These are phyloP conservation scores for Conops quadrifasciatus DNA, from an alignment of 2,888 invertebrate species.

Conservation along the genomic window DNA sequence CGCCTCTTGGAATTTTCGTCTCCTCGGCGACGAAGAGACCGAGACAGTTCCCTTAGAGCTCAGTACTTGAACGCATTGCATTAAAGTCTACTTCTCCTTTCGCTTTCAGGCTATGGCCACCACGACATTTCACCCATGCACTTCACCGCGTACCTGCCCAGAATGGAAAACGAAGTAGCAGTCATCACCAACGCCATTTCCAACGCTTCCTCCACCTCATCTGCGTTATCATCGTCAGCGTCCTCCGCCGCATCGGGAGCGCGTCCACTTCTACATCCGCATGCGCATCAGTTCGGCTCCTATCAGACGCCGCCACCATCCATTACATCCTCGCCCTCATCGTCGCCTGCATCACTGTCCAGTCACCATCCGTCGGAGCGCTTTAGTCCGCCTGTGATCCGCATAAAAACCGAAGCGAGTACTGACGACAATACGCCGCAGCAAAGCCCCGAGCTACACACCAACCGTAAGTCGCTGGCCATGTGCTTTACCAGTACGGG, in stretches of 20 bases:
- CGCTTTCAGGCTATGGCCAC: conserved; percentile 76
- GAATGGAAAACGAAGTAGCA: conserved; percentile 71
- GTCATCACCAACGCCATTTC: conserved; percentile 61
- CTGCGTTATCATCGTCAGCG: conserved; percentile 43
- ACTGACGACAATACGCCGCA: conserved; percentile 33
- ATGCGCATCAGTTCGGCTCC: conserved; percentile 49
- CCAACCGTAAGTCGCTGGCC: conserved; percentile 74
- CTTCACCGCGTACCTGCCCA: conserved; percentile 79
- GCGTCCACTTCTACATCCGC: conserved; percentile 41
- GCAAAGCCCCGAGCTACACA: conserved; percentile 32
- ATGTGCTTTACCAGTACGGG: conserved; percentile 89
- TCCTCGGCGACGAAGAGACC: not conserved
- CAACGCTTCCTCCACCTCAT: conserved; percentile 45
- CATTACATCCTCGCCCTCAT: conserved; percentile 61
- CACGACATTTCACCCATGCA: conserved; percentile 80
- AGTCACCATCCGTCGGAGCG: conserved; percentile 40
- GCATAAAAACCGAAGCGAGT: conserved; percentile 58
- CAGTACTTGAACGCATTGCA: not conserved
- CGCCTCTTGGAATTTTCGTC: not conserved
- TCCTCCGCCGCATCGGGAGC: conserved; percentile 44
- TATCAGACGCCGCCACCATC: conserved; percentile 59
- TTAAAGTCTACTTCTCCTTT: conserved; percentile 31
- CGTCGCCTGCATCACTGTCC: conserved; percentile 64
- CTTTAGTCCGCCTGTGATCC: conserved; percentile 50
- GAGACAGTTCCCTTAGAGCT: conserved; percentile 1